phyloP scores from a whole-genome alignment of 2,888 invertebrate species.

The Hofmannophila pseudospretella region DNA sequence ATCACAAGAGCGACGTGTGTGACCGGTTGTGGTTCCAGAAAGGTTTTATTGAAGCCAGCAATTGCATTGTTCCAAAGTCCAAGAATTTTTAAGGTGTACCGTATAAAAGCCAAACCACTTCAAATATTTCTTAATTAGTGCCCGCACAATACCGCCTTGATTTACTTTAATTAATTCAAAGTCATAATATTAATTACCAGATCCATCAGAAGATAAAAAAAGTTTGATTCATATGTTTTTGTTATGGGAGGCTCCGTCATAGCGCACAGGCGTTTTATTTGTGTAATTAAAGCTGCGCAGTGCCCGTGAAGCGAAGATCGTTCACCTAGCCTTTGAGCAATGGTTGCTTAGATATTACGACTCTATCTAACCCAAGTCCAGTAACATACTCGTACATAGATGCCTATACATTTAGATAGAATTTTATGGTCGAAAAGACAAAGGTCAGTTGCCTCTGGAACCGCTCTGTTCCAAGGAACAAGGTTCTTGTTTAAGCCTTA shows the following conservation, averaged over 20 bases:
- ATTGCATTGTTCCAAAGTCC: no score
- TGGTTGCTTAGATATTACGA: background rate
- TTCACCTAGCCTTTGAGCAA: conserved; percentile 19
- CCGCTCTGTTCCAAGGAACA: no score
- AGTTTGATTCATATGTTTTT: conserved; percentile 23
- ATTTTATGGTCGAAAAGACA: no score
- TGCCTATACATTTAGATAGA: no score
- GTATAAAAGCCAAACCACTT: no score
- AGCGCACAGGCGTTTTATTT: conserved; percentile 42
- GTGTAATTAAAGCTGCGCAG: conserved; percentile 55
- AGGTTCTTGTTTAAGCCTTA: no score
- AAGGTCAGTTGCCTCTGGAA: no score
- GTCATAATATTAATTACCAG: conserved; percentile 30
- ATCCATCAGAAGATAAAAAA: conserved; percentile 27
- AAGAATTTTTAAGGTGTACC: no score
- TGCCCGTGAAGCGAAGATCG: conserved; percentile 48
- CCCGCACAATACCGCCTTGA: conserved; percentile 13
- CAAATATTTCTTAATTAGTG: conserved; percentile 11
- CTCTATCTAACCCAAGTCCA: background rate
- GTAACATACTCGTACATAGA: no score
- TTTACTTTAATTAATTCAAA: conserved; percentile 18
- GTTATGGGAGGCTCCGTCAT: conserved; percentile 26
- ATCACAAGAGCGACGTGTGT: no score
- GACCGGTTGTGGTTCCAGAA: no score
- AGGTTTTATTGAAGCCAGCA: no score